Conservation (phyloP, 2,113 vertebrate species). For the Penelope pileata region DNA sequence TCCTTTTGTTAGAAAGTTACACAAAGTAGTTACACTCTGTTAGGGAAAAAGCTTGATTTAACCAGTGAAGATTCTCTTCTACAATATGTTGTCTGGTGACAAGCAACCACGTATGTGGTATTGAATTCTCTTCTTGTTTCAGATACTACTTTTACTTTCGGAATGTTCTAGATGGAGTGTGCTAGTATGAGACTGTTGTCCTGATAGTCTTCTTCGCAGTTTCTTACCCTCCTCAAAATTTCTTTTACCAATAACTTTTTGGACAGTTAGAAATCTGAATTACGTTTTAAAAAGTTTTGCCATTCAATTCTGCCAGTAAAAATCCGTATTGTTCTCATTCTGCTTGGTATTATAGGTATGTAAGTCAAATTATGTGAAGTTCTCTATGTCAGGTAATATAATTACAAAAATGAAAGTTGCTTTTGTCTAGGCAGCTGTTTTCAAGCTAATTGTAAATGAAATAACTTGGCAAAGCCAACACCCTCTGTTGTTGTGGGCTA, state of each 20-base stretch:
- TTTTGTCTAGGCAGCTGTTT: neutral
- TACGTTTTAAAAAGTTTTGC: neutral
- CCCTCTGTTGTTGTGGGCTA: neutral
- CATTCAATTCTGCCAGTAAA: neutral
- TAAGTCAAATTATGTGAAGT: neutral
- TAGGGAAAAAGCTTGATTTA: neutral
- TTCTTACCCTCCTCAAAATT: neutral
- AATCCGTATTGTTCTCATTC: neutral
- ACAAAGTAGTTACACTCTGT: neutral
- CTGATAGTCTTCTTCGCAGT: neutral
- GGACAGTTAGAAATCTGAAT: neutral
- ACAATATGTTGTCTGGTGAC: neutral
- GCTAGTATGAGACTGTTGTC: neutral
- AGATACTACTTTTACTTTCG: neutral
- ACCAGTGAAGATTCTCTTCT: neutral
- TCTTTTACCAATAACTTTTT: neutral
- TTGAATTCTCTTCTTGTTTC: neutral
- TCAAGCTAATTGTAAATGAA: neutral
- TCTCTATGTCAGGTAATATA: neutral
- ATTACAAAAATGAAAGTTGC: neutral
- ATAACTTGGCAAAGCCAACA: neutral
- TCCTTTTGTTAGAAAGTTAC: neutral
- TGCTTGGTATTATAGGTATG: neutral
- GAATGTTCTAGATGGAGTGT: neutral
- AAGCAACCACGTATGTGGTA: neutral